Conservation (phyloP, 2,113 vertebrate genomes). For the Oreochromis niloticus region DNA sequence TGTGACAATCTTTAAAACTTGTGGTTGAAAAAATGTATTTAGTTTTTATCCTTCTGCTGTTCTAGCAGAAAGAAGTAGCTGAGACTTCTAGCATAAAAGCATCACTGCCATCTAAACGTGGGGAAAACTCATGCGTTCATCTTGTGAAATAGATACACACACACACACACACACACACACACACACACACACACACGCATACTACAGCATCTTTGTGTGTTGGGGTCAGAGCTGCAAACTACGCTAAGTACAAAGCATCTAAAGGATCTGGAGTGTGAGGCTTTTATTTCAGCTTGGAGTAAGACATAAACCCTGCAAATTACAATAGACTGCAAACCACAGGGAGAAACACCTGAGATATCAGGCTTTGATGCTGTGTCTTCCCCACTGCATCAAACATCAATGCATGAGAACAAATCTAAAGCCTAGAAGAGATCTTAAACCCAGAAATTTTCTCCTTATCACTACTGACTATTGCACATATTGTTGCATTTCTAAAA, state of each 20-base stretch:
- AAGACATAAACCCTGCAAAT: slow-evolving; percentile 50
- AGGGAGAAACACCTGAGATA: slow-evolving; percentile 46
- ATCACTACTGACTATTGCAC: not conserved
- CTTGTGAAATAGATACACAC: slow-evolving; percentile 5
- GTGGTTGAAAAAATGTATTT: not conserved
- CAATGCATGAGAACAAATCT: slow-evolving; percentile 55
- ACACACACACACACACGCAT: not conserved
- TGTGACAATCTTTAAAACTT: not conserved
- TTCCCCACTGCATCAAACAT: slow-evolving; percentile 14
- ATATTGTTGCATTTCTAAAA: not conserved
- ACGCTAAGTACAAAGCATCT: not conserved
- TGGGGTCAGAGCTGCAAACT: not conserved
- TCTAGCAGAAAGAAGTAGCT: not conserved
- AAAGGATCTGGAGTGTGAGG: not conserved
- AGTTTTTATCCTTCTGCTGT: not conserved
- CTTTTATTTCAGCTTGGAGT: slow-evolving; percentile 49
- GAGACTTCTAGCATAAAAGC: not conserved
- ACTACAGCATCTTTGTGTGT: not conserved
- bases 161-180: no score
- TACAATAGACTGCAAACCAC: slow-evolving; percentile 38
- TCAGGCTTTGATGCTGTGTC: slow-evolving; percentile 60
- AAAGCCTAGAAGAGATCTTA: slow-evolving; percentile 16
- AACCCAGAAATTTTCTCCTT: slow-evolving; percentile 1
- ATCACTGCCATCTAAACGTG: not conserved
- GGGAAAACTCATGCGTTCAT: slow-evolving; percentile 27